These are phyloP conservation scores for Pongo abelii DNA, from an alignment of 2,113 vertebrate genomes.

Conservation along the genomic window DNA sequence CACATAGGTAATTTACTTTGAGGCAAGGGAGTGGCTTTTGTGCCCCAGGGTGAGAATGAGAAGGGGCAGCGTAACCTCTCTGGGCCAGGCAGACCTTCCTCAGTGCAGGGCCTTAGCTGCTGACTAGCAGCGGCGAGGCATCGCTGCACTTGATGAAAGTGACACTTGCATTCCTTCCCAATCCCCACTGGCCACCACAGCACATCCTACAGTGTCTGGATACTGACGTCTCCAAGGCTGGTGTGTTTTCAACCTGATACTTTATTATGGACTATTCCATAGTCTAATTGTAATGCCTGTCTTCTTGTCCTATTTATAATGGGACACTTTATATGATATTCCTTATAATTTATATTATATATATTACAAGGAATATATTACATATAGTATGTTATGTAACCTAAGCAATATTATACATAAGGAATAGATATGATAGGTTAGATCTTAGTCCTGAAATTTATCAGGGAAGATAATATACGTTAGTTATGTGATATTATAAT, in stretches of 20 bases:
- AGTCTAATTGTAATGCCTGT: background rate
- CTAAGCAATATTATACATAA: no score
- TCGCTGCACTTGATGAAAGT: background rate
- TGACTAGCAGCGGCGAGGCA: background rate
- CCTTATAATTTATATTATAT: no score
- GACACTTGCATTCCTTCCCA: background rate
- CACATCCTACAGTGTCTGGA: background rate
- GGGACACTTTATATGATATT: no score
- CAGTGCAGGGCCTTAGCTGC: background rate
- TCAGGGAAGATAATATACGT: background rate
- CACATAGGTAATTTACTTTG: background rate
- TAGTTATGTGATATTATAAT: no score
- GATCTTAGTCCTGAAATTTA: no score
- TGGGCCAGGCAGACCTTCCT: background rate
- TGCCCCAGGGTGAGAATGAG: background rate
- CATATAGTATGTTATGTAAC: no score
- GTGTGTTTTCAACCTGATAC: background rate
- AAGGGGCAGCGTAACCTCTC: background rate
- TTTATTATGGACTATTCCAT: background rate
- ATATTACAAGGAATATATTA: no score
- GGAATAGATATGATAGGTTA: no score
- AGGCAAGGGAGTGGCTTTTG: background rate
- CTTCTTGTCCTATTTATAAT: background rate
- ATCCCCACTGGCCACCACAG: background rate
- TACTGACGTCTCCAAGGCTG: rapidly evolving